A percentile compares a stretch with the other conserved stretches of the same genome.
phyloP scores from a whole-genome alignment of 2,113 vertebrate genomes.

The Vulpes vulpes region DNA sequence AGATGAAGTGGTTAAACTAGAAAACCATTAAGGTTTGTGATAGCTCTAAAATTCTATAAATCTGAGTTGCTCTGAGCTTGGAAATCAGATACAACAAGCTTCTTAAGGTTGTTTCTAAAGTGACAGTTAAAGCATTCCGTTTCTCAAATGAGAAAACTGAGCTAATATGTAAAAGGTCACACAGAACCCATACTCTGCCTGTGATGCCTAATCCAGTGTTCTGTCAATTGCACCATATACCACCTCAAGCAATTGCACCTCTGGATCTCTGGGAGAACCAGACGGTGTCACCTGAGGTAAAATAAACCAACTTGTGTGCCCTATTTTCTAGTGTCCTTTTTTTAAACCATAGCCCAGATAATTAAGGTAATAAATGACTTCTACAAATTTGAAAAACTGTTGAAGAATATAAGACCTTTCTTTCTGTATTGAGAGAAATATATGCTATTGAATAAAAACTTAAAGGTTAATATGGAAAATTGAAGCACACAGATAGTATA shows the following conservation, averaged over 20 bases:
- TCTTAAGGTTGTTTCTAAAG: not conserved
- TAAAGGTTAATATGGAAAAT: not conserved
- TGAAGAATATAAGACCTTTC: not conserved
- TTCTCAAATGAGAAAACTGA: not conserved
- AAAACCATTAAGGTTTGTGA: not conserved
- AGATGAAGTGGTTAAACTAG: not conserved
- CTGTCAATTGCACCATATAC: accelerated
- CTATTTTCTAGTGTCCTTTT: not conserved
- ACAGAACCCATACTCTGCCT: not conserved
- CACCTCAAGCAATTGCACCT: too few species aligned
- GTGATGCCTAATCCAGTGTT: not conserved
- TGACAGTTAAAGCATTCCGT: not conserved
- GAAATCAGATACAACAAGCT: not conserved
- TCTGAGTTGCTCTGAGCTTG: not conserved
- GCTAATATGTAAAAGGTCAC: not conserved
- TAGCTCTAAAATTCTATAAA: not conserved
- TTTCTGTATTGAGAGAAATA: not conserved
- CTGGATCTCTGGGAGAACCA: not conserved
- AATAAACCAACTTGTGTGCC: not conserved
- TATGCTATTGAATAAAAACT: not conserved
- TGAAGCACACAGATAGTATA: accelerated
- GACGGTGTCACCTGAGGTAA: not conserved
- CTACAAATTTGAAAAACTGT: not conserved
- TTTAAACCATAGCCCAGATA: not conserved
- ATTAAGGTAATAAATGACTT: not conserved